A percentile compares a stretch with the other conserved stretches of the same genome.
These are phyloP conservation scores for Trachelipus rathkii DNA, from an alignment of 1,140 invertebrate genomes.

Conservation along the genomic window DNA sequence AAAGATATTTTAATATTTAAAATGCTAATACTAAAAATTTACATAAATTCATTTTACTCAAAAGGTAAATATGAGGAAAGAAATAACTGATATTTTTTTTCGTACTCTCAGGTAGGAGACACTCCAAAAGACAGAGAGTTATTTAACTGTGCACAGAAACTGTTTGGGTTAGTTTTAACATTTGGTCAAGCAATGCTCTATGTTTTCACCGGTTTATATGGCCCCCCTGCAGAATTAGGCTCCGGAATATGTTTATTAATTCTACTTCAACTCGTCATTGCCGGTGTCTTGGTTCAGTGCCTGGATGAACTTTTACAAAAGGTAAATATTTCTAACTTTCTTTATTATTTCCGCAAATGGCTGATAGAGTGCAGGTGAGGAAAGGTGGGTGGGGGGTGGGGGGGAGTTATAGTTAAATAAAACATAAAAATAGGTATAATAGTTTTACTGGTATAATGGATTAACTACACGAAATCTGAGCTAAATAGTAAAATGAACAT, in stretches of 20 bases:
- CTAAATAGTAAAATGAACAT: too few relatives aligned
- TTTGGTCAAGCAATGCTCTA: conserved; percentile 99
- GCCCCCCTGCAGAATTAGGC: conserved; percentile 96
- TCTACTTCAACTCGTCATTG: conserved; percentile 97
- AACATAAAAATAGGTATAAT: too few relatives aligned
- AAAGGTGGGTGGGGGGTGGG: too few relatives aligned
- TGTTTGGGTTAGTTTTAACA: conserved; percentile 99
- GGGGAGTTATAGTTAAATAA: too few relatives aligned
- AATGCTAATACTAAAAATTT: too few relatives aligned
- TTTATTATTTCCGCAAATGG: too few relatives aligned
- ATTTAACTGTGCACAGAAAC: conserved; percentile 99
- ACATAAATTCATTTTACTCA: too few relatives aligned
- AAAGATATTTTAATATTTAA: too few relatives aligned
- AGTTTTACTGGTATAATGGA: too few relatives aligned
- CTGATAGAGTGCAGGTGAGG: too few relatives aligned
- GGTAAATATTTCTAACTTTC: conserved; percentile 54
- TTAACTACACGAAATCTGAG: too few relatives aligned
- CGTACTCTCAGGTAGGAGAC: conserved; percentile 71
- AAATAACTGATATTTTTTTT: background rate
- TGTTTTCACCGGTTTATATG: conserved; percentile 99
- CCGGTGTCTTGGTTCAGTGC: conserved; percentile 94
- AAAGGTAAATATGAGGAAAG: too few relatives aligned
- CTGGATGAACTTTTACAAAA: conserved; percentile 98
- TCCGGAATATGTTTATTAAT: conserved; percentile 97
- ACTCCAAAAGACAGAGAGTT: conserved; percentile 97